Base-by-base conservation (phyloP, 2,797 vertebrate genomes). In the Dendrocincla tyrannina region DNA sequence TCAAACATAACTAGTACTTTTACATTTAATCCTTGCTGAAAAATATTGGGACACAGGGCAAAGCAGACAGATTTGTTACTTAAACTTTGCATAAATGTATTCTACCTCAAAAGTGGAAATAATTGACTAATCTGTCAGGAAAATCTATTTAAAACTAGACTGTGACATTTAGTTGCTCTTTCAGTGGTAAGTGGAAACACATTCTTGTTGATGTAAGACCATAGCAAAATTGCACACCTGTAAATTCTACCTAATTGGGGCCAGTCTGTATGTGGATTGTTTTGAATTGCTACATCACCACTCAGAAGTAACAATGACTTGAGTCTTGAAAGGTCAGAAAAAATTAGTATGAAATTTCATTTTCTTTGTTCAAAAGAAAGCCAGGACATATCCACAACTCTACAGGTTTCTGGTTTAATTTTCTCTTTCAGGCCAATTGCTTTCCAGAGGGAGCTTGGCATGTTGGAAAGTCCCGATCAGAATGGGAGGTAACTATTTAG, bases 81-180 rank as follows among this genome's bases (percentile, higher is more conserved):
- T 94, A 90, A 91, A 74, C 7, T 37, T 89, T 28, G 10, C 58
- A 49, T 64, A 27, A 83, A 55, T 35, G 33, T 76, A 32, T 22
- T 87, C 52, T 53, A 22, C 49, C 52, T 58, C 63, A 41, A 75
- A 89, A 94, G 49, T 66, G 52, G 67, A 89, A 93, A 82, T 80
- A 94, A 88, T 80, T 86, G 78, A 93, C 76, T 85, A 82, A 87
- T 89, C 41, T 87, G 56, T 66, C 72, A 80, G 52, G 80, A 86
- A 90, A 94, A 94, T 85, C 73, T 92, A 37, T 93, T 92, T 83
- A 62, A 93, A 85, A 56, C 15, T 8, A 62, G 56, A 30, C 58
- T 72, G 82, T 85, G 82, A 89, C 82, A 93, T 89, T 92, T 89
- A 89, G 60, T 24, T 92, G 79, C 17, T 88, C 88, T 87, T 93